Percentiles rank a stretch among this genome's conserved stretches.
These are phyloP conservation scores for Labia minor DNA, from an alignment of 2,888 invertebrate genomes.

Conservation along the genomic window DNA sequence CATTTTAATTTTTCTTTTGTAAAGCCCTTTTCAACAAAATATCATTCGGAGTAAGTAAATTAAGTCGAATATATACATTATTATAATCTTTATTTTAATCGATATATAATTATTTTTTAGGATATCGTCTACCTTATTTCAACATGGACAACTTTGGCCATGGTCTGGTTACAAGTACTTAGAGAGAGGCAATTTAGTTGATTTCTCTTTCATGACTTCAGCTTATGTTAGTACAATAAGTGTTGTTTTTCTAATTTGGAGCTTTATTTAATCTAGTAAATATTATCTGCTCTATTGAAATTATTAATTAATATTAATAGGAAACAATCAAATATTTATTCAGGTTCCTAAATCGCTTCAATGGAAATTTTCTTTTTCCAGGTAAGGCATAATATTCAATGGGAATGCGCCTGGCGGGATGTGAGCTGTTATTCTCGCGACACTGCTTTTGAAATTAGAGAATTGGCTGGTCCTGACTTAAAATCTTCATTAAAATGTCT, in stretches of 20 bases:
- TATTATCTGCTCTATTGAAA: background rate
- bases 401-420: conserved; percentile 78
- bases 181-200: conserved; percentile 66
- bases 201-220: conserved; percentile 59
- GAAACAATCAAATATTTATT: background rate
- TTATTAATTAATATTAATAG: background rate
- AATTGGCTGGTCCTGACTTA: conserved; percentile 79
- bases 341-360: no score
- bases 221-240: conserved; percentile 38
- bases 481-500: conserved; percentile 80
- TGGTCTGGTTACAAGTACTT: conserved; percentile 72
- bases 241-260: background rate
- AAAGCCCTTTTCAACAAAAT: conserved; percentile 71
- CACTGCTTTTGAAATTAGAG: conserved; percentile 73
- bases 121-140: conserved; percentile 59
- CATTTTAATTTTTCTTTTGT: conserved; percentile 68
- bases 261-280: background rate
- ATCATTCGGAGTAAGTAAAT: conserved; percentile 52
- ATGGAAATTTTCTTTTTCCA: conserved; percentile 34
- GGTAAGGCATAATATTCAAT: conserved; percentile 76
- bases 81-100: background rate
- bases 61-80: background rate
- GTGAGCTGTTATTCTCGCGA: conserved; percentile 59
- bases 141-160: conserved; percentile 63
- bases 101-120: conserved; percentile 40